Evolutionary conservation across 2,113 vertebrate species (phyloP).

Genomic region (Theristicus caerulescens): DNA sequence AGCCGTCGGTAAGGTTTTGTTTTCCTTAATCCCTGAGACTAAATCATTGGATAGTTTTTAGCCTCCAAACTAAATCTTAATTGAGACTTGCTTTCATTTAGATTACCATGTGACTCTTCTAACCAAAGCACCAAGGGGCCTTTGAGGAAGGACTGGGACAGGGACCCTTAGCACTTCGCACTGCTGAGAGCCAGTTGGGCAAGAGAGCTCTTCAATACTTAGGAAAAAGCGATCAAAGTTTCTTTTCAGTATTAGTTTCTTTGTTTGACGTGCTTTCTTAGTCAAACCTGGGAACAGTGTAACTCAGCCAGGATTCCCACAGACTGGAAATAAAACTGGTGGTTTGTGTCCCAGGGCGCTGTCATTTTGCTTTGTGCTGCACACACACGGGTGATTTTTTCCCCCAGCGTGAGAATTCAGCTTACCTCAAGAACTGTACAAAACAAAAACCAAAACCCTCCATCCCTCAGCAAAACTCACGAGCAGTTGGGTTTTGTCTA

Average conservation of each 20-base stretch:
- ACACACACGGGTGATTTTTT: accelerated
- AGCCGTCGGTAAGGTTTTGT: conserved; percentile 53
- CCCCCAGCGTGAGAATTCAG: accelerated
- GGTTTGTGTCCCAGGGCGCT: neutral
- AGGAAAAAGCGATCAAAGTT: neutral
- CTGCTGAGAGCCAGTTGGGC: neutral
- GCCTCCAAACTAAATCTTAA: conserved; percentile 63
- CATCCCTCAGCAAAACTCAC: neutral
- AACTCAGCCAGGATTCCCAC: neutral
- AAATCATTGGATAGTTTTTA: conserved; percentile 58
- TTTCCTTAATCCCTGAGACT: conserved; percentile 68
- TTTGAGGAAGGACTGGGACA: neutral
- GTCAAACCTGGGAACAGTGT: neutral
- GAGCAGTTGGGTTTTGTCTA: neutral
- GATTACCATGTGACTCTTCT: neutral
- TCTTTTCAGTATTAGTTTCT: neutral
- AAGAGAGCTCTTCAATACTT: neutral
- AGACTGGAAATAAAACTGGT: neutral
- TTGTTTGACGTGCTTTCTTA: neutral
- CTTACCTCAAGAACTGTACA: neutral
- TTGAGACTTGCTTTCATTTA: conserved; percentile 41
- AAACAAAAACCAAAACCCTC: neutral
- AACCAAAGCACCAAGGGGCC: neutral
- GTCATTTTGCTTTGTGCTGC: neutral
- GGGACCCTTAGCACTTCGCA: neutral